Evolutionary conservation across 2,888 invertebrate species (phyloP).

Genomic region (Eristalis arbustorum): DNA sequence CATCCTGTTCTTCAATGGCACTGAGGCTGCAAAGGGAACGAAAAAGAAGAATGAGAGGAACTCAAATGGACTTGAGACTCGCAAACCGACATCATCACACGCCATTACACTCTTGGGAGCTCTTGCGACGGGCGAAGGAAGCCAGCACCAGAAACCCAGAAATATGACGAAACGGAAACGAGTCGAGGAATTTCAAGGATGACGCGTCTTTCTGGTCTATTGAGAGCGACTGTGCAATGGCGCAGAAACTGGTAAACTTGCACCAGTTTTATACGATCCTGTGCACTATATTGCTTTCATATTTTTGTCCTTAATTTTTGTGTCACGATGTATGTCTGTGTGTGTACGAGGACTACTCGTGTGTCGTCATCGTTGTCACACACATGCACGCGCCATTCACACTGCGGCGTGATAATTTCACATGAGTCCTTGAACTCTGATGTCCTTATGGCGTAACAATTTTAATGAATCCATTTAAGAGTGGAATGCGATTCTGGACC

Average conservation of each 20-base stretch:
- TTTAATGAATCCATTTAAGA: slow-evolving; percentile 70
- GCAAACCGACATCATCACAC: slow-evolving; percentile 54
- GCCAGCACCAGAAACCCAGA: slow-evolving; percentile 52
- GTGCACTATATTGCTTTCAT: slow-evolving; percentile 12
- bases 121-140: slow-evolving; percentile 28
- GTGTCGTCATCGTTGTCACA: neutral
- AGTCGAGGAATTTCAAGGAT: slow-evolving; percentile 64
- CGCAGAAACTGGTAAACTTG: slow-evolving; percentile 51
- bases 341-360: too few species aligned
- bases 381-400: slow-evolving; percentile 39
- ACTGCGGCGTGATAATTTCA: slow-evolving; percentile 54
- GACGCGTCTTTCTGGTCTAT: slow-evolving; percentile 40
- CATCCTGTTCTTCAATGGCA: slow-evolving; percentile 39
- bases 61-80: slow-evolving; percentile 16
- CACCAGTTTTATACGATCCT: slow-evolving; percentile 42
- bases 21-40: neutral
- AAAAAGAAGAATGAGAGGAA: slow-evolving; percentile 29
- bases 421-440: slow-evolving; percentile 63
- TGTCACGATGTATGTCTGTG: slow-evolving; percentile 20
- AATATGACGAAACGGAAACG: slow-evolving; percentile 59
- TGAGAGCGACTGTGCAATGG: slow-evolving; percentile 43
- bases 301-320: slow-evolving; percentile 14
- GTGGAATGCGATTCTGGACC: slow-evolving; percentile 50
- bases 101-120: slow-evolving; percentile 63
- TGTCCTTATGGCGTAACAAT: slow-evolving; percentile 63